Percentiles rank a stretch among this genome's conserved stretches.
phyloP scores from a whole-genome alignment of 2,888 invertebrate species.

The Stegophylla sp. region DNA sequence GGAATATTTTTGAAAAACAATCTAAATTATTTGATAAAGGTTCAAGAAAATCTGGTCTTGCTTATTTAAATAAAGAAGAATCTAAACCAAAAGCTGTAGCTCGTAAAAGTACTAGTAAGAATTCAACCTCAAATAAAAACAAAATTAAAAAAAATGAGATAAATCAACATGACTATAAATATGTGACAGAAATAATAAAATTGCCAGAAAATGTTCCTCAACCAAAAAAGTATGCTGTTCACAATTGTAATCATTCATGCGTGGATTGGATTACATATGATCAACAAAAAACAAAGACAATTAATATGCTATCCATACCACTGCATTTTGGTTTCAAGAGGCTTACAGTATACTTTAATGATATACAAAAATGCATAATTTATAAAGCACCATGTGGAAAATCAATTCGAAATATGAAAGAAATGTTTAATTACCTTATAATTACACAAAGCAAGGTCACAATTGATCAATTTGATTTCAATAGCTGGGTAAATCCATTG shows the following conservation, averaged over 20 bases:
- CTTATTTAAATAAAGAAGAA: constrained; percentile 42
- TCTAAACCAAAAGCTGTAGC: constrained; percentile 69
- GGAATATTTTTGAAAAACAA: constrained; percentile 58
- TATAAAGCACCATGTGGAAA: constrained; percentile 84
- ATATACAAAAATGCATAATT: constrained; percentile 63
- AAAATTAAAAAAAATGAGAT: neutral
- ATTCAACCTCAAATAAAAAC: constrained; percentile 9
- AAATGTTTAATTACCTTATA: constrained; percentile 79
- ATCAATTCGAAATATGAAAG: constrained; percentile 75
- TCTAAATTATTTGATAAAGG: constrained; percentile 2
- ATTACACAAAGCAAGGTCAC: constrained; percentile 76
- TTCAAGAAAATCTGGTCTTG: constrained; percentile 26
- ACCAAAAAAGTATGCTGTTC: constrained; percentile 67
- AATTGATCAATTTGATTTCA: constrained; percentile 91
- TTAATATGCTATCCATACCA: constrained; percentile 85
- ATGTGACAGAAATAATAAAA: neutral
- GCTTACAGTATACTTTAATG: constrained; percentile 35
- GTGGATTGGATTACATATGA: constrained; percentile 64
- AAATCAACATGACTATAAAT: neutral
- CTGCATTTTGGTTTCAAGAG: constrained; percentile 77
- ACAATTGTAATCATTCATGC: constrained; percentile 72
- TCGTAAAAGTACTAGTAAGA: constrained; percentile 75
- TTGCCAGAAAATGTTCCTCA: neutral
- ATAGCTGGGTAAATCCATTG: constrained; percentile 79
- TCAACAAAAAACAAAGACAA: constrained; percentile 72